Conservation (phyloP, 2,113 vertebrate species). For the Cavia porcellus region DNA sequence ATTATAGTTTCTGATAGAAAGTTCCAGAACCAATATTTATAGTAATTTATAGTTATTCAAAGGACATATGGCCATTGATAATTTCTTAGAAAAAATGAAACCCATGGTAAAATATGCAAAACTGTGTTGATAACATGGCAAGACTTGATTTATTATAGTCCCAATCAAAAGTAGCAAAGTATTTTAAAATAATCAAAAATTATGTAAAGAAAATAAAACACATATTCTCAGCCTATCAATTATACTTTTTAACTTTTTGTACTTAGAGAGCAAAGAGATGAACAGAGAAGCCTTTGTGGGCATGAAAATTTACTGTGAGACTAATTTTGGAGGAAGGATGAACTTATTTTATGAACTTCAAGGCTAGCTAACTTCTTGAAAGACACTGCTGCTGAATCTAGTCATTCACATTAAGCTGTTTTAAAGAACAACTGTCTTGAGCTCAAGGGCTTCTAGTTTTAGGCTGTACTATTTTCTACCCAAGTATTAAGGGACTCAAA, state of each 20-base stretch:
- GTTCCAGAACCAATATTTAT: constrained; percentile 39
- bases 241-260: constrained; percentile 24
- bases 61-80: neutral
- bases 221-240: neutral
- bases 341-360: constrained; percentile 27
- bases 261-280: neutral
- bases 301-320: constrained; percentile 31
- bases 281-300: neutral
- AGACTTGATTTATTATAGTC: neutral
- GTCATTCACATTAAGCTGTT: constrained; percentile 48
- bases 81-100: neutral
- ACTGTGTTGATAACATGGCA: neutral
- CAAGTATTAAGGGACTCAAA: constrained; percentile 23
- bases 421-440: constrained; percentile 56
- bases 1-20: constrained; percentile 41
- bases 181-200: neutral
- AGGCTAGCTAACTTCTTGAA: neutral
- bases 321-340: constrained; percentile 33
- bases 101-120: neutral
- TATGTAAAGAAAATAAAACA: neutral
- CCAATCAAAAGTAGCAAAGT: neutral
- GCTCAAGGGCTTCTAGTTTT: neutral
- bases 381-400: constrained; percentile 4
- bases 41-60: constrained; percentile 25
- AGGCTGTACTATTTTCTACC: neutral